A percentile compares a stretch with the other conserved stretches of the same genome.
These are phyloP conservation scores for Brachypteracias leptosomus DNA, from an alignment of 2,113 vertebrate species.

Conservation along the genomic window DNA sequence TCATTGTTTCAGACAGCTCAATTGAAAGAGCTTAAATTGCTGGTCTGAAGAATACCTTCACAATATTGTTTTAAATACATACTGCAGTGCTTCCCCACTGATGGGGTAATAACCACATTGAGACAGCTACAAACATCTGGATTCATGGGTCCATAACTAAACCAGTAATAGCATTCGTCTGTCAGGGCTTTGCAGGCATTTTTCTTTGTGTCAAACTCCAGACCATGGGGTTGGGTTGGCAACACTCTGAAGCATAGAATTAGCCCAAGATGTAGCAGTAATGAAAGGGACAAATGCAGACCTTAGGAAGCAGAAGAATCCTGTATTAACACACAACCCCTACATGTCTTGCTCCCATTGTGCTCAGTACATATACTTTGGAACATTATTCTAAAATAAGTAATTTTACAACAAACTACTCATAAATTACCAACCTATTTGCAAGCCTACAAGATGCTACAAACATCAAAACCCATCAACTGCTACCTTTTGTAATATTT, in stretches of 20 bases:
- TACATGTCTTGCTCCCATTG: neutral
- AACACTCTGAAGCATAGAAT: neutral
- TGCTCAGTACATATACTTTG: neutral
- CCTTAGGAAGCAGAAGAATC: neutral
- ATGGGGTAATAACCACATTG: conserved; percentile 33
- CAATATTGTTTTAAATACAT: conserved; percentile 1
- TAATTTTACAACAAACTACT: neutral
- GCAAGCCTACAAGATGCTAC: neutral
- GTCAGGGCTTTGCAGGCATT: conserved; percentile 25
- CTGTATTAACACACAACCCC: neutral
- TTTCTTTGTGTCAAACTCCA: conserved; percentile 27
- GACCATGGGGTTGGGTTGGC: neutral
- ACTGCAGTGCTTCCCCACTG: neutral
- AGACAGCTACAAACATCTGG: conserved; percentile 46
- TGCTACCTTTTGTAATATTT: neutral
- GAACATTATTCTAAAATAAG: neutral
- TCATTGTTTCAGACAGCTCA: conserved; percentile 36
- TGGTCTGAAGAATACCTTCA: conserved; percentile 21
- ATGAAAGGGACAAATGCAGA: neutral
- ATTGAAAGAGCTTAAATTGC: conserved; percentile 14
- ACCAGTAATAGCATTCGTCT: neutral
- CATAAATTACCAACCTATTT: neutral
- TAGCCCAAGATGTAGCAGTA: conserved; percentile 32
- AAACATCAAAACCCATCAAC: neutral
- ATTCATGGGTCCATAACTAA: conserved; percentile 23